Evolutionary conservation across 92 coral and sea anemone genomes (phyloP), one percentile per base, ranked within the genome.

Genomic region (Paramuricea clavata): DNA sequence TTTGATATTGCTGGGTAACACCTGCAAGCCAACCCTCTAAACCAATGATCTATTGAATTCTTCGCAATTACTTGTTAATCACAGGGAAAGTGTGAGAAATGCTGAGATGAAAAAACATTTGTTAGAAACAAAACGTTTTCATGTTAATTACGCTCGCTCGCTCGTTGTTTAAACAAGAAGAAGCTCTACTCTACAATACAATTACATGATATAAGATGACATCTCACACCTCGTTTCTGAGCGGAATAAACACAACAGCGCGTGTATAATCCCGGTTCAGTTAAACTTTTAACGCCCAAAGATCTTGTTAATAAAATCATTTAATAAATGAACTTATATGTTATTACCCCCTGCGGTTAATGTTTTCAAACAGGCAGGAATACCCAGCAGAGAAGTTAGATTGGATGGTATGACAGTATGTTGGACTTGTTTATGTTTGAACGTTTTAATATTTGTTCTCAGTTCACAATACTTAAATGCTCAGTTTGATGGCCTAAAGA

Each of bases 1-100:
- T 76, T 49, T 33, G 59, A 39, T 31, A 42, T 59, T 59, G 84
- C 33, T 26, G 36, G 71, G 30, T 35, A 17, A 79, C 84, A 79
- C 56, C 73, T 61, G 73, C 71, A 8, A 59, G 60, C 72, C 21
- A 22, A 6, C 73, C 41, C 57, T 39, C 22, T 3, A 35, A 21
- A 60, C 56, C 72, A 65, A 65, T 61, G 56, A 79, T 21, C 84
- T 36, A 36, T 56, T 78, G 73, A 79, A 35, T 36, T 61, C 71
- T 42, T 59, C 30, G 17, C 84, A 33, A 54, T 61, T 59, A 39
- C 49, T 30, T 79, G 84, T 34, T 59, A 61, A 60, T 50, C 62
- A 26, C 30, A 32, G 57, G 22, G 62, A 78, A 78, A 60, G 15
- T 36, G 81, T 74, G 36, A 41, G 60, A 74, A 74, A 74, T 30